Evolutionary conservation across 2,888 invertebrate species (phyloP), one percentile per base, ranked within the genome.

Genomic region (Lucinisca nassula): DNA sequence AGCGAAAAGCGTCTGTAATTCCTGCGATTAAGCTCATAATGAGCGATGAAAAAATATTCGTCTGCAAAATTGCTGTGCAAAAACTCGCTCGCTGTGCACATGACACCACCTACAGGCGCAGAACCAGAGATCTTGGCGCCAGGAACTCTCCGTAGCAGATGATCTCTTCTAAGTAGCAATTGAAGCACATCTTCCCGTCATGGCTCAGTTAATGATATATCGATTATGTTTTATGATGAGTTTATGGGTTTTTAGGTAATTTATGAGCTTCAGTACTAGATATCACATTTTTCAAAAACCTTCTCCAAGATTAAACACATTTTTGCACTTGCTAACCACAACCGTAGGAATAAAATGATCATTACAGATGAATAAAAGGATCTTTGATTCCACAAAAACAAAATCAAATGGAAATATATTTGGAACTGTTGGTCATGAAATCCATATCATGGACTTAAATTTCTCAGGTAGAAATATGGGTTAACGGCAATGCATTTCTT

Each of bases 171-270:
- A 67, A 67, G 67, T 35, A 67, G 77, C 85, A 83, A 87, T 81
- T 78, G 89, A 75, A 78, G 85, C 87, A 81, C 45, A 85, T 77
- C 87, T 40, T 73, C 40, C 73, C 85, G 87, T 80, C 89, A 90
- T 81, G 89, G 81, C 85, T 90, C 40, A 67, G 35, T 85, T 85
- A 85, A 79, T 87, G 67, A 55, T 87, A 79, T 84, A 87, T 90
- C 87, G 74, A 87, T 80, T 78, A 87, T 72, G 77, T 85, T 90
- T 87, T 67, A 67, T 30, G 67, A 67, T 67, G 67, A 6, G 32
- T 67, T 67, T 67, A 67, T 67, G 21, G 17, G 67, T 67, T 67
- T 67, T 67, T 32, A 67, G 67, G 67, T 67, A 67, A 67, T 67
- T 67, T 67, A 67, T 24, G 67, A 35, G 3, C 35, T 12, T 1